These are phyloP conservation scores for Eulacestoma nigropectus DNA, from an alignment of 2,113 vertebrate species.

Conservation along the genomic window DNA sequence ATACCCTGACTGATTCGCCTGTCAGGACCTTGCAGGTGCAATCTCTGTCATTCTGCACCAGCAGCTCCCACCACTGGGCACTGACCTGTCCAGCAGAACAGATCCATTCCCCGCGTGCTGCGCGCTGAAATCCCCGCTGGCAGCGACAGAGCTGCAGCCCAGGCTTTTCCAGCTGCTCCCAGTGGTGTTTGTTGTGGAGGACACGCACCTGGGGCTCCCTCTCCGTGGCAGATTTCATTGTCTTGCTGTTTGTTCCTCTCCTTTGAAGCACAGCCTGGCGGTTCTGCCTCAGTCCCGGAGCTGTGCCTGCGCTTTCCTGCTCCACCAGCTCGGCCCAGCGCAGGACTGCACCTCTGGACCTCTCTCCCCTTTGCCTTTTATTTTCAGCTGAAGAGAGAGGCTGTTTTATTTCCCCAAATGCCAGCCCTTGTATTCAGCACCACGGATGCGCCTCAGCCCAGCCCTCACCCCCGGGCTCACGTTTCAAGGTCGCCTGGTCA, in stretches of 20 bases:
- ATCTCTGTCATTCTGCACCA: not conserved
- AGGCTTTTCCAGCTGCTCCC: not conserved
- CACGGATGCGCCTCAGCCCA: not conserved
- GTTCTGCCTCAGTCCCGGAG: not conserved
- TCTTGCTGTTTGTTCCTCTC: not conserved
- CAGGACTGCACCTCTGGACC: not conserved
- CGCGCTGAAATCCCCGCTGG: not conserved
- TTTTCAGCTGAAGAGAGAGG: not conserved
- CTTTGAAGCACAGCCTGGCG: not conserved
- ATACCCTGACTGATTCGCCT: not conserved
- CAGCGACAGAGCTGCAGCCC: not conserved
- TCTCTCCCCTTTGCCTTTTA: not conserved
- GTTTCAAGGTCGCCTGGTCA: not conserved
- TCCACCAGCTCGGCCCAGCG: fast-evolving
- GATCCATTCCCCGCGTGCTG: not conserved
- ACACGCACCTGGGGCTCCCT: not conserved
- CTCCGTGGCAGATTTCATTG: not conserved
- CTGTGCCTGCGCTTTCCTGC: not conserved
- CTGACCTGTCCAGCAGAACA: not conserved
- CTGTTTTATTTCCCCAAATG: not conserved
- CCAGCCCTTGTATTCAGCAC: not conserved
- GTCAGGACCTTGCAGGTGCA: not conserved
- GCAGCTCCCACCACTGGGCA: not conserved
- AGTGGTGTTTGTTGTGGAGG: not conserved
- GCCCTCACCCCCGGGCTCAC: not conserved